Percentiles rank a stretch among this genome's conserved stretches.
Evolutionary conservation across 2,888 invertebrate genomes (phyloP).

Genomic region (Drosophila percnosoma): DNA sequence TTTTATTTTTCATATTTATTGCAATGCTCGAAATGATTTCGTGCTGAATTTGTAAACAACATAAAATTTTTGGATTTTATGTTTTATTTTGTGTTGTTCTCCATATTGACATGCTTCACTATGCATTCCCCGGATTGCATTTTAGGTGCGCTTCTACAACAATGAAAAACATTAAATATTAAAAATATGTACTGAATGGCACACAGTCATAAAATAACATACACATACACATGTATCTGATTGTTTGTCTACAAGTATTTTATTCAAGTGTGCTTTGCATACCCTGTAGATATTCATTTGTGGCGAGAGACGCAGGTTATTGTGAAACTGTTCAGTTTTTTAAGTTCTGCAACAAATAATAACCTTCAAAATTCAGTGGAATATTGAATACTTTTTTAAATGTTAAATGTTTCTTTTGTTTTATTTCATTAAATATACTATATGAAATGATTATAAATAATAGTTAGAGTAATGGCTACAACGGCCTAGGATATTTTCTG

Average conservation of each 20-base stretch:
- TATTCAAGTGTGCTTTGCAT: slow-evolving; percentile 35
- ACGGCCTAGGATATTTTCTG: rapidly evolving
- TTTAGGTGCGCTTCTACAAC: slow-evolving; percentile 46
- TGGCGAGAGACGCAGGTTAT: neutral
- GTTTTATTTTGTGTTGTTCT: neutral
- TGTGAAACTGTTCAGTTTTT: neutral
- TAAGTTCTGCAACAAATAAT: neutral
- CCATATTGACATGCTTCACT: slow-evolving; percentile 2
- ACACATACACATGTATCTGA: neutral
- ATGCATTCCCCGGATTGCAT: slow-evolving; percentile 38
- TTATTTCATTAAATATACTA: neutral
- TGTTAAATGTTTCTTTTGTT: neutral
- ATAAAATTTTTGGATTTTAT: slow-evolving; percentile 2
- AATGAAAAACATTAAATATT: slow-evolving; percentile 46
- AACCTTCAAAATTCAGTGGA: neutral
- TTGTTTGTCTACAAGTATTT: slow-evolving; percentile 13
- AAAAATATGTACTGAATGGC: neutral
- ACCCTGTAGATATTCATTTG: neutral
- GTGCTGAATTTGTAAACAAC: slow-evolving; percentile 29
- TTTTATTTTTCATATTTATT: slow-evolving; percentile 7
- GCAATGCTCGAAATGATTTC: slow-evolving; percentile 25
- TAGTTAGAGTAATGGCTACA: neutral
- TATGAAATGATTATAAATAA: too few species aligned
- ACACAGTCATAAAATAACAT: slow-evolving; percentile 24
- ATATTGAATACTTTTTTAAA: neutral